Conservation (phyloP, 1,140 invertebrate species). For the Eufriesea mexicana region DNA sequence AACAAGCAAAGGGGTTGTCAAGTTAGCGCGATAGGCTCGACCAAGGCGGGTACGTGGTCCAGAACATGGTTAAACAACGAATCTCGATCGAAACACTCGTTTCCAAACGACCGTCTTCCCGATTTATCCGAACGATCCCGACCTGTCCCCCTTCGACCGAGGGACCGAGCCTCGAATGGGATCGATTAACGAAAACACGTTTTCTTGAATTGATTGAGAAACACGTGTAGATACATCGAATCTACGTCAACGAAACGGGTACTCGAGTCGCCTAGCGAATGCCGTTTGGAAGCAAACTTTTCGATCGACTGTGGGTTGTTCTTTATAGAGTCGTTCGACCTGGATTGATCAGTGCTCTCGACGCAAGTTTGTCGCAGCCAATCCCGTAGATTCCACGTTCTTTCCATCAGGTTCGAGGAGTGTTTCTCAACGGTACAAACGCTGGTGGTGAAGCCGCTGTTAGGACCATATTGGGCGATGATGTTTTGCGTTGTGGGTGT, state of each 20-base stretch:
- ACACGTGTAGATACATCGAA: slow-evolving; percentile 6
- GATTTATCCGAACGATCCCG: too few species aligned
- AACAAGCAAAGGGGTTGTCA: slow-evolving; percentile 34
- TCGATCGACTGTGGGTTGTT: not conserved
- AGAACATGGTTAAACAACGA: slow-evolving; percentile 10
- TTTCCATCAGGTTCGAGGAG: slow-evolving; percentile 84
- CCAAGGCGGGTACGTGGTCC: not conserved
- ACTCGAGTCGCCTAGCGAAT: not conserved
- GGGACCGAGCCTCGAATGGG: too few species aligned
- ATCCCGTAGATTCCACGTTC: slow-evolving; percentile 86
- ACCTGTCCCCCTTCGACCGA: too few species aligned
- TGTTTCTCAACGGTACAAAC: slow-evolving; percentile 79
- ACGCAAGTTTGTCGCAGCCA: slow-evolving; percentile 84
- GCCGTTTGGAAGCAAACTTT: slow-evolving; percentile 30
- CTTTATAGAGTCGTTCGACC: slow-evolving; percentile 79
- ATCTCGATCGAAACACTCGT: slow-evolving; percentile 13
- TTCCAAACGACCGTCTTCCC: not conserved
- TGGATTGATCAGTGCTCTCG: slow-evolving; percentile 79
- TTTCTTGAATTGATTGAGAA: slow-evolving; percentile 17
- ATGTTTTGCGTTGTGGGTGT: slow-evolving; percentile 79
- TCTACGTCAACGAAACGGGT: not conserved
- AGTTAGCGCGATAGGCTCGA: not conserved
- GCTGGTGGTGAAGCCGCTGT: slow-evolving; percentile 79
- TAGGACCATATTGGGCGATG: slow-evolving; percentile 80
- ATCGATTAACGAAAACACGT: slow-evolving; percentile 2